A percentile compares a stretch with the other conserved stretches of the same genome.
Evolutionary conservation across 1,140 invertebrate genomes (phyloP).

Genomic region (Caerostris extrusa): DNA sequence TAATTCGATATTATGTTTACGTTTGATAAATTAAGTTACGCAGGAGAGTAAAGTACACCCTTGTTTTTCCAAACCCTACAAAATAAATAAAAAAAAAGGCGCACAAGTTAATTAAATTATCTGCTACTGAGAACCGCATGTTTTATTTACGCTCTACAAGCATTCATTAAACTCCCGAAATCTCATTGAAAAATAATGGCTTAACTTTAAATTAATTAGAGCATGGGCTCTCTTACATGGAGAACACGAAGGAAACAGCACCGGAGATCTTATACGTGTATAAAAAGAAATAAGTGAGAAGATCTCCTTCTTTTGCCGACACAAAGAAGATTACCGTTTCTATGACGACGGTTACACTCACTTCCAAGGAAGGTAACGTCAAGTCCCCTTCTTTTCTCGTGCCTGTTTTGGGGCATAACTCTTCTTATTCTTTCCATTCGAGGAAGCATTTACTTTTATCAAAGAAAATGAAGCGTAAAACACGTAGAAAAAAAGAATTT

Average conservation of each 20-base stretch:
- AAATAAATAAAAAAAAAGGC: not conserved
- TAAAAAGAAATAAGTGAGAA: conserved; percentile 30
- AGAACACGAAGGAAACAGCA: not conserved
- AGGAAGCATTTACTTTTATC: conserved; percentile 69
- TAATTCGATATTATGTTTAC: not conserved
- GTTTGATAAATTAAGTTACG: conserved; percentile 24
- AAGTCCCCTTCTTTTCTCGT: not conserved
- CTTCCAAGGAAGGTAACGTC: conserved; percentile 32
- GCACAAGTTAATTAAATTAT: conserved; percentile 32
- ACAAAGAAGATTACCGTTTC: conserved; percentile 67
- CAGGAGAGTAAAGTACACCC: too few relatives aligned
- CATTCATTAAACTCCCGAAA: conserved; percentile 46
- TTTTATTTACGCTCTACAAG: conserved; percentile 11
- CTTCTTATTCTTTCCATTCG: conserved; percentile 68
- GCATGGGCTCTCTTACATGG: not conserved
- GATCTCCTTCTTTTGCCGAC: conserved; percentile 38
- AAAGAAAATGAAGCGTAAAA: conserved; percentile 74
- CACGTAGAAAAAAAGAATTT: conserved; percentile 31
- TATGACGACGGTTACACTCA: conserved; percentile 47
- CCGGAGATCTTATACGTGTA: too few relatives aligned
- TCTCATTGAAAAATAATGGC: conserved; percentile 43
- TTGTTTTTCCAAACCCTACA: not conserved
- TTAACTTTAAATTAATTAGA: conserved; percentile 50
- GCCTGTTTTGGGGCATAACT: conserved; percentile 54
- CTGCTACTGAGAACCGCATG: conserved; percentile 37